phyloP scores from a whole-genome alignment of 2,113 vertebrate genomes.

The Hiodon tergisus region DNA sequence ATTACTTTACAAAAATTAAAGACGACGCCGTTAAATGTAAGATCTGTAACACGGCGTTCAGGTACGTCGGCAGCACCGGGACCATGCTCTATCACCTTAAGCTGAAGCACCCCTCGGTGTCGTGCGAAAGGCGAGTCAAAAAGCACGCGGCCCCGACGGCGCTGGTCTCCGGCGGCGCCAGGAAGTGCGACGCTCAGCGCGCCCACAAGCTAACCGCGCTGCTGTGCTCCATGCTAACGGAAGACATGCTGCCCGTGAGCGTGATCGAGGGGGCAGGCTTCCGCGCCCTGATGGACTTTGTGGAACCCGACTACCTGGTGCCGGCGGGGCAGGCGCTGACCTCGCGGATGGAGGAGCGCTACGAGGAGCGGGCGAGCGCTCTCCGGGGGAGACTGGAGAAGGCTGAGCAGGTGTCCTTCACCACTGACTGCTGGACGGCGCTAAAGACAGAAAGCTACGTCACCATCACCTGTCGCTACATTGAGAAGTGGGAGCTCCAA shows the following conservation, averaged over 20 bases:
- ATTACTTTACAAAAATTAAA: neutral
- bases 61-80: neutral
- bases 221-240: neutral
- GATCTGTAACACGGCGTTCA: neutral
- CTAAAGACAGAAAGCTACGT: conserved; percentile 18
- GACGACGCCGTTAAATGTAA: neutral
- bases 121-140: neutral
- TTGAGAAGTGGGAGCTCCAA: conserved; percentile 12
- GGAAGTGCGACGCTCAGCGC: neutral
- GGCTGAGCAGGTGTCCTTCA: neutral
- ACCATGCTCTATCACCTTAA: neutral
- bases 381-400: neutral
- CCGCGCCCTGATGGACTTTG: neutral
- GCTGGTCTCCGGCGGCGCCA: neutral
- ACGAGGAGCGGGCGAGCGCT: neutral
- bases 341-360: neutral
- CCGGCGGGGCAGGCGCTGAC: neutral
- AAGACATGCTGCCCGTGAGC: neutral
- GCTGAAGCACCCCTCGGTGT: neutral
- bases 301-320: neutral
- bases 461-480: conserved; percentile 23
- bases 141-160: too few species aligned
- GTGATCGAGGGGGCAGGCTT: neutral
- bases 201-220: neutral
- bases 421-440: neutral